phyloP scores from a whole-genome alignment of 2,113 vertebrate species.

The Cyphomyrus discorhynchus region DNA sequence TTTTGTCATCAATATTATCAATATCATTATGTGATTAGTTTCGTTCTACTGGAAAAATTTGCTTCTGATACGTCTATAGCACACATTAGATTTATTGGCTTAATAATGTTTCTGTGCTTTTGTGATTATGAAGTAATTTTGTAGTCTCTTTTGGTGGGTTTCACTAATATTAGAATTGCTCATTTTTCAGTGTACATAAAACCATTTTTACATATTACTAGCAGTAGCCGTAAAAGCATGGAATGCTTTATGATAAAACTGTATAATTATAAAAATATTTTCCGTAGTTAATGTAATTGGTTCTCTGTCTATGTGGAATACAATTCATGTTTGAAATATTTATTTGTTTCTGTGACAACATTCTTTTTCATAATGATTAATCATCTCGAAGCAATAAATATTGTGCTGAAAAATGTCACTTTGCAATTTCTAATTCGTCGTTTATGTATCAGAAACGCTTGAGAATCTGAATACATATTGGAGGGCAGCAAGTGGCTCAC shows the following conservation, averaged over 20 bases:
- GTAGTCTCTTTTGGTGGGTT: neutral
- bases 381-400: slow-evolving; percentile 10
- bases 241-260: neutral
- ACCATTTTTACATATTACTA: neutral
- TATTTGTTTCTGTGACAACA: neutral
- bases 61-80: neutral
- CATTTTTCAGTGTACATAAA: slow-evolving; percentile 1
- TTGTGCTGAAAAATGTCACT: neutral
- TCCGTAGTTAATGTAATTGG: neutral
- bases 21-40: neutral
- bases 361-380: slow-evolving; percentile 19
- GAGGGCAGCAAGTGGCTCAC: neutral
- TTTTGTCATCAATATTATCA: neutral
- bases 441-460: neutral
- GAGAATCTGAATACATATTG: neutral
- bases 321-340: slow-evolving; percentile 20
- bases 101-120: slow-evolving; percentile 4
- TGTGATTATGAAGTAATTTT: neutral
- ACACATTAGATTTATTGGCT: slow-evolving; percentile 12
- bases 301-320: neutral
- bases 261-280: neutral
- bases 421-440: neutral
- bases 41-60: neutral
- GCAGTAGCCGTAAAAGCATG: neutral
- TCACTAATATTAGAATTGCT: neutral